phyloP scores from a whole-genome alignment of 2,797 vertebrate genomes.

The Lacerta bilineata region DNA sequence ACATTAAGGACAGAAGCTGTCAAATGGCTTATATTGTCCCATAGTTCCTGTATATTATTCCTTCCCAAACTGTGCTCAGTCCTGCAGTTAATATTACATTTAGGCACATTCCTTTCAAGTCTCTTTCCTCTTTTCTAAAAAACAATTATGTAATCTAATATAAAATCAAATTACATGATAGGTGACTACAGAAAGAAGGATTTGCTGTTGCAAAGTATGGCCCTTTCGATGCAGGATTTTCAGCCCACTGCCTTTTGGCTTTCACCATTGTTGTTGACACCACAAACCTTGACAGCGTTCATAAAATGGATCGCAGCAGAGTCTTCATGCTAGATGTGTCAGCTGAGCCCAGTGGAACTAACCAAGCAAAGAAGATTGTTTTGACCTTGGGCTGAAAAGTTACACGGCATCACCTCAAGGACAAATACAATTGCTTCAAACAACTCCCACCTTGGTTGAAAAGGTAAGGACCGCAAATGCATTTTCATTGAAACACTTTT shows the following conservation, averaged over 20 bases:
- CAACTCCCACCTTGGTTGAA: constrained; percentile 38
- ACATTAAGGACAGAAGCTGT: background rate
- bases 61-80: background rate
- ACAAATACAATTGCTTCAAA: background rate
- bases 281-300: constrained; percentile 2
- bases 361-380: constrained; percentile 43
- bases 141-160: background rate
- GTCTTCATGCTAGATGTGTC: constrained; percentile 32
- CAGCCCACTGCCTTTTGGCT: background rate
- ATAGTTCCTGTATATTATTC: background rate
- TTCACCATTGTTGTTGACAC: background rate
- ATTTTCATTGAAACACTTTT: background rate
- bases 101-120: background rate
- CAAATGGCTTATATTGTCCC: background rate
- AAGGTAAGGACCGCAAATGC: constrained; percentile 44
- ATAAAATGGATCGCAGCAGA: constrained; percentile 29
- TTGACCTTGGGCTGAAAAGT: constrained; percentile 33
- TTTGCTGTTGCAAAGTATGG: background rate
- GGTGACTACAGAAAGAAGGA: background rate
- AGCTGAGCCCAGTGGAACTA: constrained; percentile 6
- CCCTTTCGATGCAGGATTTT: background rate
- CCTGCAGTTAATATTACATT: background rate
- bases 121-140: background rate
- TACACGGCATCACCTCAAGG: constrained; percentile 10
- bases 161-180: background rate